Evolutionary conservation across 2,888 invertebrate species (phyloP).

Genomic region (Xylota segnis): DNA sequence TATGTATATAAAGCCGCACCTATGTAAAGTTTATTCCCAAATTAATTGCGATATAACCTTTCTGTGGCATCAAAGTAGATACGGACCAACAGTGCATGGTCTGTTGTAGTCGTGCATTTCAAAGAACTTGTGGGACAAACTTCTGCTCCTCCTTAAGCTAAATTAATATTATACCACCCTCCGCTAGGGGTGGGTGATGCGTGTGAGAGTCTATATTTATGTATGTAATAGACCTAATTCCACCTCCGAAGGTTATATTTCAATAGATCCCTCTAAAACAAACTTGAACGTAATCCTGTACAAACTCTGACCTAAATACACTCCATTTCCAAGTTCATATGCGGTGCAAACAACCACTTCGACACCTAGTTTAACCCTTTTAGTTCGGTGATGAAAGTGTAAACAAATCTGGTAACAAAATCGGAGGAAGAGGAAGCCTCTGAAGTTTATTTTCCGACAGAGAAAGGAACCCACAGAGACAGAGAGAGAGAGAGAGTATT

Average conservation of each 20-base stretch:
- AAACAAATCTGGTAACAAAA: constrained; percentile 54
- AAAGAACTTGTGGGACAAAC: constrained; percentile 16
- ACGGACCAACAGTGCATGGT: not conserved
- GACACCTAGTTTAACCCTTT: constrained; percentile 64
- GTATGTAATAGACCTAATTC: constrained; percentile 32
- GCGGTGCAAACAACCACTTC: constrained; percentile 56
- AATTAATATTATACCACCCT: not conserved
- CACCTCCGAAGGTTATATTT: constrained; percentile 46
- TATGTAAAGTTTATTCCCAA: constrained; percentile 22
- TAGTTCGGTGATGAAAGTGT: constrained; percentile 45
- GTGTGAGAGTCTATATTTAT: not conserved
- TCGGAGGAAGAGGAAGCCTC: not conserved
- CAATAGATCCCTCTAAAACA: constrained; percentile 45
- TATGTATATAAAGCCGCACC: not conserved
- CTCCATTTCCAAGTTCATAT: constrained; percentile 66
- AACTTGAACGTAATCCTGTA: constrained; percentile 51
- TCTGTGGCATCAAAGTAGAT: not conserved
- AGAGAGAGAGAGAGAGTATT: not conserved
- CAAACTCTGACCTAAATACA: constrained; percentile 68
- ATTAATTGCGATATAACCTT: constrained; percentile 13
- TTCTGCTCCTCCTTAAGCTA: not conserved
- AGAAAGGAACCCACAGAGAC: not conserved
- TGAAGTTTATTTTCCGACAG: constrained; percentile 2
- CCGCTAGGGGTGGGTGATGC: not conserved
- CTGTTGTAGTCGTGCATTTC: not conserved